Base-by-base conservation (phyloP, 2,797 vertebrate species). In the Sebastes elongatus region DNA sequence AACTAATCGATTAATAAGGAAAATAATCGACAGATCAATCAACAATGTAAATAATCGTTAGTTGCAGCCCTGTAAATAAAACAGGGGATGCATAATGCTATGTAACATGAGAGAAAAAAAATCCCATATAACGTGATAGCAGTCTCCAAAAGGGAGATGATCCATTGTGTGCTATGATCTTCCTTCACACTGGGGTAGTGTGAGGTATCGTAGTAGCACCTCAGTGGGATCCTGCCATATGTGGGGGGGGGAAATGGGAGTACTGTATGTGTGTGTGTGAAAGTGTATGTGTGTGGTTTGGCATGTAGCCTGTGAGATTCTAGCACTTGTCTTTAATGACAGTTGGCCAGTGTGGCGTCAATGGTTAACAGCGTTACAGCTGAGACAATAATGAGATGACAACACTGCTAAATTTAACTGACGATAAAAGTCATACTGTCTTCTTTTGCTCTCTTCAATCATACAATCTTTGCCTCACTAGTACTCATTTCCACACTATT, bases 171-270 rank as follows among this genome's bases (percentile, higher is more conserved):
- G 68, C 33, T 27, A 4, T 30, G 27, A 67, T 75, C 49, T 55
- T 60, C 59, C 28, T 77, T 88, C 84, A 84, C 89, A 84, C 85
- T 55, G 71, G 76, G 80, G 88, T 65, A 81, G 92, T 80, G 86
- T 61, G 81, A 91, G 75, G 80, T 80, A 35, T 42, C 32, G 33
- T 85, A 76, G 84, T 90, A 79, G 74, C 91, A 92, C 91, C 82
- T 88, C 33, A 46, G 79, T 83, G 81, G 84, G 82, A 92, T 84
- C 79, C 75, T 76, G 70, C 86, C 91, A 90, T 91, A 88, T 93
- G 88, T 87, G 61, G 28, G 23, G 63, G 63, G 76, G n/a, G 61
- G 42, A n/a, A 32, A 59, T 30, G 55, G n/a, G 6, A n/a, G 57
- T 27, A 10, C 8, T 61, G 35, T 25, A 14, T 68, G 52, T 69